A percentile compares a stretch with the other conserved stretches of the same genome.
These are phyloP conservation scores for Pipistrellus kuhlii DNA, from an alignment of 2,797 vertebrate genomes.

Conservation along the genomic window DNA sequence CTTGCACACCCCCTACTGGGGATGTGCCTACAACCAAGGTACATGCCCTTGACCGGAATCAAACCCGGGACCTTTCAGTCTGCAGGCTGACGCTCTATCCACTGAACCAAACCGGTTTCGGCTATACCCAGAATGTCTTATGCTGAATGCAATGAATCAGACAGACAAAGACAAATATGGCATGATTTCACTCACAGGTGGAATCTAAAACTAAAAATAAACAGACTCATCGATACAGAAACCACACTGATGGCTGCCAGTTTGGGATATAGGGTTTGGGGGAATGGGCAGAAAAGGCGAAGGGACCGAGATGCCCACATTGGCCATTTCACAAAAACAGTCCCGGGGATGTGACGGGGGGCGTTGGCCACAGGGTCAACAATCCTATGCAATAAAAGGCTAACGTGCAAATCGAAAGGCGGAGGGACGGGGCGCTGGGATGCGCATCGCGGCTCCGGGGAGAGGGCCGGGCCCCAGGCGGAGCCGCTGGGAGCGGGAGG, in stretches of 20 bases:
- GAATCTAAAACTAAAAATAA: background rate
- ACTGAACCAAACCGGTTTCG: too few species aligned
- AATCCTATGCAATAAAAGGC: too few species aligned
- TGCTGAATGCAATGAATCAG: background rate
- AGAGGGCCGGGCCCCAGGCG: background rate
- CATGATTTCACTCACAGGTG: background rate
- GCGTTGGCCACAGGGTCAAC: too few species aligned
- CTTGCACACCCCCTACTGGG: too few species aligned
- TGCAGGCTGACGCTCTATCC: too few species aligned
- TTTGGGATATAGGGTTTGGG: rapidly evolving
- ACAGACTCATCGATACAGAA: background rate
- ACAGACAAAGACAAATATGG: background rate
- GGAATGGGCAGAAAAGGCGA: background rate
- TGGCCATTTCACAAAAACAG: background rate
- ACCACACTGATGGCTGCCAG: too few species aligned
- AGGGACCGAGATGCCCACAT: background rate
- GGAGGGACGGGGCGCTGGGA: too few species aligned
- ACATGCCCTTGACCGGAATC: too few species aligned
- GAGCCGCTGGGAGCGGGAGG: background rate
- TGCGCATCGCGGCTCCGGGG: background rate
- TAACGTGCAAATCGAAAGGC: too few species aligned
- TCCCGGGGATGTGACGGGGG: background rate
- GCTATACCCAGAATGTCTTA: background rate
- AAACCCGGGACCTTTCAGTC: too few species aligned
- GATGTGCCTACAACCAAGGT: too few species aligned